Evolutionary conservation across 2,113 vertebrate species (phyloP).

Genomic region (Odontophorus gujanensis): DNA sequence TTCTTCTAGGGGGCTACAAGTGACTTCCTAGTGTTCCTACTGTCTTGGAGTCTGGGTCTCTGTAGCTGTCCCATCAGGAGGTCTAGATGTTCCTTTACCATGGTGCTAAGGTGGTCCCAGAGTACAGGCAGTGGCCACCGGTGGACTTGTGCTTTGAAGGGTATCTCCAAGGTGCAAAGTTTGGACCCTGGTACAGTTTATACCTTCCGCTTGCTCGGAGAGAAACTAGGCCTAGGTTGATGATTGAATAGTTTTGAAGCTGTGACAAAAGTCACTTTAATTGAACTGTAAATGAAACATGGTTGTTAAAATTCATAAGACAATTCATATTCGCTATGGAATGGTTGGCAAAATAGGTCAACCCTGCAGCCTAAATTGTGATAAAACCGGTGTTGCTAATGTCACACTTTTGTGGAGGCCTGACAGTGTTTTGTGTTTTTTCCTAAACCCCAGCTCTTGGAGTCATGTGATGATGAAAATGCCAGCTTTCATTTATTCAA

Average conservation of each 20-base stretch:
- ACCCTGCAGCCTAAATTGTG: constrained; percentile 44
- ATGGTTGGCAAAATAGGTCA: constrained; percentile 64
- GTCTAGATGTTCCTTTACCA: background rate
- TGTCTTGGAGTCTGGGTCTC: background rate
- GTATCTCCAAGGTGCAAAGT: background rate
- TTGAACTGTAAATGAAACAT: constrained; percentile 48
- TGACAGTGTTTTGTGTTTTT: constrained; percentile 58
- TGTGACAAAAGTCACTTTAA: background rate
- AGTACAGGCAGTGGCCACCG: fast-evolving
- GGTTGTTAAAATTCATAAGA: constrained; percentile 62
- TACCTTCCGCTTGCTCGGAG: background rate
- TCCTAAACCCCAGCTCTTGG: constrained; percentile 51
- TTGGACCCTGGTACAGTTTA: background rate
- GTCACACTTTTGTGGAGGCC: constrained; percentile 50
- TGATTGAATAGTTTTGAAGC: constrained; percentile 9
- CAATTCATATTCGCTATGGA: constrained; percentile 55
- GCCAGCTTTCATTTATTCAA: constrained; percentile 65
- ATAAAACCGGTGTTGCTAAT: constrained; percentile 51
- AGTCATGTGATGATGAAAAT: constrained; percentile 68
- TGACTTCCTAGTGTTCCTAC: background rate
- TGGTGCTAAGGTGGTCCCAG: background rate
- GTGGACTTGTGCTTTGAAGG: background rate
- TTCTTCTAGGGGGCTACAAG: background rate
- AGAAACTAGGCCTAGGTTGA: background rate
- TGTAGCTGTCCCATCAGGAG: background rate